Evolutionary conservation across 2,888 invertebrate species (phyloP).

Genomic region (Leptinotarsa juncta): DNA sequence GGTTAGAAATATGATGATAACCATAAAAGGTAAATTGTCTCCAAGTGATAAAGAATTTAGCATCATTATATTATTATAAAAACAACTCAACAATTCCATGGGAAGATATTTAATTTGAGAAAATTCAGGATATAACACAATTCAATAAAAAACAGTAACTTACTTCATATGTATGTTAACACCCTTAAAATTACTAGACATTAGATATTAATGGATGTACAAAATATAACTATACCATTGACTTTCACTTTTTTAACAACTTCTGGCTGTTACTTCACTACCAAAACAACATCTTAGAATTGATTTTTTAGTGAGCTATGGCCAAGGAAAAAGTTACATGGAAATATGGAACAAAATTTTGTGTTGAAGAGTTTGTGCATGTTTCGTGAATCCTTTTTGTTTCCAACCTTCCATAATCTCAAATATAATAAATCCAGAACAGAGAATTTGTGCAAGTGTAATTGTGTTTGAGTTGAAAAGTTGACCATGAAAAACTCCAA

Average conservation of each 20-base stretch:
- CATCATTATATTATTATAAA: not conserved
- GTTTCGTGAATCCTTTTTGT: no score
- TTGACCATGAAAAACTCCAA: no score
- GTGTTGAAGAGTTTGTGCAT: no score
- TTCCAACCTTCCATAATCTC: no score
- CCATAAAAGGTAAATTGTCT: no score
- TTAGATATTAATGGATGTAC: conserved; percentile 55
- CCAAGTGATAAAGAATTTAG: no score
- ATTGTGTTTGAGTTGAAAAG: no score
- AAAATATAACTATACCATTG: conserved; percentile 57
- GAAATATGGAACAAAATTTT: not conserved
- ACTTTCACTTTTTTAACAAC: conserved; percentile 54
- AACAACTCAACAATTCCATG: conserved; percentile 30
- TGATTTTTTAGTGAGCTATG: not conserved
- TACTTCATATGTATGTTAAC: conserved; percentile 52
- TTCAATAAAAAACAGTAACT: conserved; percentile 54
- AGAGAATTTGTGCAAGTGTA: no score
- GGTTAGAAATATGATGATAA: no score
- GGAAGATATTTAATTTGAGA: conserved; percentile 44
- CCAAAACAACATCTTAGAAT: conserved; percentile 3
- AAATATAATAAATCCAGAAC: no score
- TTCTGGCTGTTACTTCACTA: conserved; percentile 56
- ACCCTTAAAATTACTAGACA: conserved; percentile 55
- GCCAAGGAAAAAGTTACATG: conserved; percentile 1
- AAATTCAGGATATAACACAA: conserved; percentile 46